These are phyloP conservation scores for Amazona guildingii DNA, from an alignment of 2,113 vertebrate genomes.

Conservation along the genomic window DNA sequence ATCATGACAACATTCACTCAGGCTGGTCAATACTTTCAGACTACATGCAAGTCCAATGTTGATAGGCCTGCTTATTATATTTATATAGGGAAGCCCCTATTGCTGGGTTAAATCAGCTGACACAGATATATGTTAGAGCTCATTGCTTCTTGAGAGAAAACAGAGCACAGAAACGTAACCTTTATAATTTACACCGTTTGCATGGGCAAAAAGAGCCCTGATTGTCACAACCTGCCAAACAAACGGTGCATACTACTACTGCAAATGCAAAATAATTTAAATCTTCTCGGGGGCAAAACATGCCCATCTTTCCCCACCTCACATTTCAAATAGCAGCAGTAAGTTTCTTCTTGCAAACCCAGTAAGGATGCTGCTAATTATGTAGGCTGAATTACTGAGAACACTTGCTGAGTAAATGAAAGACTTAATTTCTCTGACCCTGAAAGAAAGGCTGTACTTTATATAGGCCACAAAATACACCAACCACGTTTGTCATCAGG, in stretches of 20 bases:
- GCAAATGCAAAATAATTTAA: neutral
- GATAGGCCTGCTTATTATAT: neutral
- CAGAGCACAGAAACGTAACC: neutral
- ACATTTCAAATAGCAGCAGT: neutral
- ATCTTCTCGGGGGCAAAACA: neutral
- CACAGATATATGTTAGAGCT: neutral
- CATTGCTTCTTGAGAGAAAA: neutral
- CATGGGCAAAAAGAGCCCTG: neutral
- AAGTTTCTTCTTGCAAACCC: neutral
- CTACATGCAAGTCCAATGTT: neutral
- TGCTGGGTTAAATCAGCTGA: neutral
- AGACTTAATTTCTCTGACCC: neutral
- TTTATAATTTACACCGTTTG: neutral
- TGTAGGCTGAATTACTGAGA: neutral
- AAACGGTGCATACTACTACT: neutral
- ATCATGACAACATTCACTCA: neutral
- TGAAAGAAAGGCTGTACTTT: neutral
- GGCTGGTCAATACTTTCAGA: neutral
- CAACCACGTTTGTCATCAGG: constrained; percentile 92
- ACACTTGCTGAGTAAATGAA: neutral
- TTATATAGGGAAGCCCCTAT: neutral
- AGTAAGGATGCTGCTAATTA: neutral
- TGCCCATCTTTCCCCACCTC: neutral
- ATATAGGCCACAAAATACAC: constrained; percentile 1
- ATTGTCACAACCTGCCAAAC: neutral